These are phyloP conservation scores for Bos indicus DNA, from an alignment of 2,113 vertebrate species.

Conservation along the genomic window DNA sequence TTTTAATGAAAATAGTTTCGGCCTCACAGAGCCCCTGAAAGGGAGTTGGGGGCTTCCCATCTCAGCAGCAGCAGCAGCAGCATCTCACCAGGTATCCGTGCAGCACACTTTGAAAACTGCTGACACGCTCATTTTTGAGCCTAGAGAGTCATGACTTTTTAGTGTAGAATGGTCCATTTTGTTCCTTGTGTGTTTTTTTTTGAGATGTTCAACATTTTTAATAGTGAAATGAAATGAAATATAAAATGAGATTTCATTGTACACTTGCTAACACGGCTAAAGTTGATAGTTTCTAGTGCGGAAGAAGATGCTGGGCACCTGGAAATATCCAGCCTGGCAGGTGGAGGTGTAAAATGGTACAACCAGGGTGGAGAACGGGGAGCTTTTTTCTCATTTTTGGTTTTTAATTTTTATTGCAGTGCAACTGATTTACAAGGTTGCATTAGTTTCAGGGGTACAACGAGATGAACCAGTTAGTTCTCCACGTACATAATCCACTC, in stretches of 20 bases:
- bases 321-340: not conserved
- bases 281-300: not conserved
- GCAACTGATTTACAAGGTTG: not conserved
- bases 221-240: not conserved
- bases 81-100: not conserved
- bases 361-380: not conserved
- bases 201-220: not conserved
- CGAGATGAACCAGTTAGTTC: not conserved
- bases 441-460: not conserved
- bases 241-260: not conserved
- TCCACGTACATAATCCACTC: not conserved
- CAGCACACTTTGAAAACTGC: not conserved
- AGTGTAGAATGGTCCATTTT: accelerated
- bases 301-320: not conserved
- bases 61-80: too few species aligned
- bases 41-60: not conserved
- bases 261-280: not conserved
- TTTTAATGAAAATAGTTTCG: not conserved
- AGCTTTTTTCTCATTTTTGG: not conserved
- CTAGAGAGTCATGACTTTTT: too few species aligned
- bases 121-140: not conserved
- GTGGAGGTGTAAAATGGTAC: not conserved
- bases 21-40: not conserved
- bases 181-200: not conserved
- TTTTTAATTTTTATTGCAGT: not conserved